phyloP scores from a whole-genome alignment of 2,888 invertebrate species.

The Zygogramma bicolorata region DNA sequence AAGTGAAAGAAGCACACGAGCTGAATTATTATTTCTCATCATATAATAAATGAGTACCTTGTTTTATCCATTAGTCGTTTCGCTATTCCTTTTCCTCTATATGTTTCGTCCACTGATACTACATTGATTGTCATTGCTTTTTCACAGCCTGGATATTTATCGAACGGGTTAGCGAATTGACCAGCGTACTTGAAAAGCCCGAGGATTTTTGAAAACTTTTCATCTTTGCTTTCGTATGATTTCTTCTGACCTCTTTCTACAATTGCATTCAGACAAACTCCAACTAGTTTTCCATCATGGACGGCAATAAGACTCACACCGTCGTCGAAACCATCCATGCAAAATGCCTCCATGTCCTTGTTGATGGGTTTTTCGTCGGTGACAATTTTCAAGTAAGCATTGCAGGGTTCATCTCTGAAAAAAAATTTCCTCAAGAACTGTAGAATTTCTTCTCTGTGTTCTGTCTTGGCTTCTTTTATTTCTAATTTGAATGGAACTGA shows the following conservation, averaged over 20 bases:
- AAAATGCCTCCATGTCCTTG: conserved; percentile 74
- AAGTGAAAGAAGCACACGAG: no score
- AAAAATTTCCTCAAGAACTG: conserved; percentile 73
- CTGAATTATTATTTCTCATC: not conserved
- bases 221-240: conserved; percentile 57
- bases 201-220: conserved; percentile 75
- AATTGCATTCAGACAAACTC: conserved; percentile 61
- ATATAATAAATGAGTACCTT: conserved; percentile 66
- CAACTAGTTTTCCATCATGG: conserved; percentile 69
- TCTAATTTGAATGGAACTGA: conserved; percentile 46
- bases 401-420: conserved; percentile 80
- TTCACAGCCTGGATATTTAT: conserved; percentile 70
- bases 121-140: conserved; percentile 74
- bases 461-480: conserved; percentile 65
- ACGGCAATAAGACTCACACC: conserved; percentile 76
- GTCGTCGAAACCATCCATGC: conserved; percentile 70
- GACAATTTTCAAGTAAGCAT: conserved; percentile 72
- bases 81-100: conserved; percentile 77
- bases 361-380: conserved; percentile 74
- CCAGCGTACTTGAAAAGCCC: conserved; percentile 72
- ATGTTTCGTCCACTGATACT: conserved; percentile 75
- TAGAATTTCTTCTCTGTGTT: conserved; percentile 69
- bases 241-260: conserved; percentile 39
- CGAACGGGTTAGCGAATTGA: conserved; percentile 70
- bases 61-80: conserved; percentile 73